A percentile compares a stretch with the other conserved stretches of the same genome.
These are phyloP conservation scores for Oscheius onirici DNA, from an alignment of 2,888 invertebrate species.

Conservation along the genomic window DNA sequence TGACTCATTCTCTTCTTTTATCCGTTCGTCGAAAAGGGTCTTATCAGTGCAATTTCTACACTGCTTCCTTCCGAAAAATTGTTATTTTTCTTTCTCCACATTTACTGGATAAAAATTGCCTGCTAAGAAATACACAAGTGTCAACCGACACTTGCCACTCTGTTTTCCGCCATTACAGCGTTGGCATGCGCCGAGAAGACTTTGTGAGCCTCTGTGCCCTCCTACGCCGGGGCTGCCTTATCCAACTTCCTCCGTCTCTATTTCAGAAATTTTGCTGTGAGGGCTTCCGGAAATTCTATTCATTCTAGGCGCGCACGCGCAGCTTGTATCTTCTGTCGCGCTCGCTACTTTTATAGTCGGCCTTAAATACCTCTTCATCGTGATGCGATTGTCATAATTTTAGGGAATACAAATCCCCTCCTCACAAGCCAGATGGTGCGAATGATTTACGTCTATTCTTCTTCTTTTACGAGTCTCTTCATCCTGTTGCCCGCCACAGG, in stretches of 20 bases:
- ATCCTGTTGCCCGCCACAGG: not conserved
- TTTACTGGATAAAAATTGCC: constrained; percentile 19
- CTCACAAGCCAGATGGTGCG: not conserved
- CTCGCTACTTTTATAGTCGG: constrained; percentile 9
- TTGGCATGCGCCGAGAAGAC: constrained; percentile 29
- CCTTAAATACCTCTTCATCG: not conserved
- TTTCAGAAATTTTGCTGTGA: not conserved
- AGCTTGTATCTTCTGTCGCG: not conserved
- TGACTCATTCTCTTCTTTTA: too few relatives aligned
- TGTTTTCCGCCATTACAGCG: constrained; percentile 33
- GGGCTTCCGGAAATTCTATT: constrained; percentile 7
- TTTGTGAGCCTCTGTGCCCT: constrained; percentile 11
- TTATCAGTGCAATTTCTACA: not conserved
- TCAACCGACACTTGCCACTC: constrained; percentile 33
- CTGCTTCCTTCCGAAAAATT: too few relatives aligned
- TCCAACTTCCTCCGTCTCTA: constrained; percentile 18
- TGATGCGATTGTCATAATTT: constrained; percentile 22
- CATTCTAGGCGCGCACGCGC: constrained; percentile 16
- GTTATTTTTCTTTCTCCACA: too few relatives aligned
- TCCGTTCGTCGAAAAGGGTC: too few relatives aligned
- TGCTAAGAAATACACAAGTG: constrained; percentile 26
- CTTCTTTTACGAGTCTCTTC: not conserved
- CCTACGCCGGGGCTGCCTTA: constrained; percentile 28
- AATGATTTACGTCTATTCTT: constrained; percentile 4
- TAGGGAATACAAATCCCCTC: not conserved